A percentile compares a stretch with the other conserved stretches of the same genome.
These are phyloP conservation scores for Tenthredo distinguenda DNA, from an alignment of 2,888 invertebrate species.

Conservation along the genomic window DNA sequence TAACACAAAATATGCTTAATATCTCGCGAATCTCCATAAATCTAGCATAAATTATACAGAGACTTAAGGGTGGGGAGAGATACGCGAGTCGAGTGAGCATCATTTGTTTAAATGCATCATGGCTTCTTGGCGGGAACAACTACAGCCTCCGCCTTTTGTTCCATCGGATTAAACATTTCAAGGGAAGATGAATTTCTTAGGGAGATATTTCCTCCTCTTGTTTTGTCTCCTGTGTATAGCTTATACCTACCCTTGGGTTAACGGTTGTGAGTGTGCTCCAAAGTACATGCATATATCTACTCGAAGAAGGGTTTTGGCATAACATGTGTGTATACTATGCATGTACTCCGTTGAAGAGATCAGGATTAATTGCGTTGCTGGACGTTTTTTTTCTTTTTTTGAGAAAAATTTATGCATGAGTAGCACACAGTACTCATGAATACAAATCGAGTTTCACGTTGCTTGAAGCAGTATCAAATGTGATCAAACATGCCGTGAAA, in stretches of 20 bases:
- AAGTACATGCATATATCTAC: not conserved
- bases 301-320: not conserved
- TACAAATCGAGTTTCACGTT: constrained; percentile 47
- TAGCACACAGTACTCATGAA: constrained; percentile 32
- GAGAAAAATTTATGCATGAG: constrained; percentile 46
- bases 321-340: not conserved
- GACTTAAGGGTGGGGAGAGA: not conserved
- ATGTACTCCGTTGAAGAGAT: not conserved
- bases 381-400: constrained; percentile 30
- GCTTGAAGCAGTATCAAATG: constrained; percentile 16
- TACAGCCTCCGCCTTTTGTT: constrained; percentile 8
- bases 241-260: not conserved
- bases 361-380: constrained; percentile 38
- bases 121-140: constrained; percentile 42
- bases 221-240: not conserved
- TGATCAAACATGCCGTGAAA: constrained; percentile 42
- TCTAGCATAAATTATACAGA: constrained; percentile 29
- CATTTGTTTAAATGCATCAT: constrained; percentile 44
- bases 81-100: constrained; percentile 18
- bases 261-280: not conserved
- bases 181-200: constrained; percentile 23
- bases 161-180: constrained; percentile 37
- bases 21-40: not conserved
- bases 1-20: not conserved
- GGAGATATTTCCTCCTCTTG: constrained; percentile 2